Percentiles rank a stretch among this genome's conserved stretches.
These are phyloP conservation scores for Ichneumoninae sp. DNA, from an alignment of 2,888 invertebrate genomes.

Conservation along the genomic window DNA sequence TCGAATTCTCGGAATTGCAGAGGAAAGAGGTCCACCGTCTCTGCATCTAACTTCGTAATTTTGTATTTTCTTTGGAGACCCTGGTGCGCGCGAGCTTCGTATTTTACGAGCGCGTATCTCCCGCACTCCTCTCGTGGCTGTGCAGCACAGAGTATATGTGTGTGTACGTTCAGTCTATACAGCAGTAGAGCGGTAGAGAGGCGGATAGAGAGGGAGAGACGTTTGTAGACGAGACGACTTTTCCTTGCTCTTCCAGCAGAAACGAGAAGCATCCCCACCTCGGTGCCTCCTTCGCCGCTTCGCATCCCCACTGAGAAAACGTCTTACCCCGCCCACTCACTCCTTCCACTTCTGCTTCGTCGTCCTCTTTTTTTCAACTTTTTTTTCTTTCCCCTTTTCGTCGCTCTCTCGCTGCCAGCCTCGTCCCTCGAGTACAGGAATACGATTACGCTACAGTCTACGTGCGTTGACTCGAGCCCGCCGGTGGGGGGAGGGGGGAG, in stretches of 20 bases:
- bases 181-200: slow-evolving; percentile 16
- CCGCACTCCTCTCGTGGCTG: slow-evolving; percentile 57
- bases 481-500: slow-evolving; percentile 60
- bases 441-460: slow-evolving; percentile 43
- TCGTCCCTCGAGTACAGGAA: slow-evolving; percentile 33
- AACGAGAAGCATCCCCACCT: slow-evolving; percentile 62
- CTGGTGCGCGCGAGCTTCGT: slow-evolving; percentile 71
- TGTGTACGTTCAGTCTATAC: slow-evolving; percentile 20
- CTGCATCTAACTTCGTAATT: slow-evolving; percentile 78
- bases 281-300: slow-evolving; percentile 58
- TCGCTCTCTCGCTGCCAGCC: slow-evolving; percentile 29
- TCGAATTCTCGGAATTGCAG: slow-evolving; percentile 57
- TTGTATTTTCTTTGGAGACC: slow-evolving; percentile 82
- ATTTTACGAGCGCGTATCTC: slow-evolving; percentile 82
- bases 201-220: slow-evolving; percentile 29
- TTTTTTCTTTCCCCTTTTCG: slow-evolving; percentile 49
- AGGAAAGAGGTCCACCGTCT: slow-evolving; percentile 47
- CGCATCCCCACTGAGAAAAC: slow-evolving; percentile 57
- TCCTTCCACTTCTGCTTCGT: slow-evolving; percentile 59
- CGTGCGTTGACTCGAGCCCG: slow-evolving; percentile 41
- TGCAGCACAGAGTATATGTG: slow-evolving; percentile 63
- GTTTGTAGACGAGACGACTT: slow-evolving; percentile 53
- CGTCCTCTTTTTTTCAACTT: slow-evolving; percentile 48
- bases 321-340: slow-evolving; percentile 63
- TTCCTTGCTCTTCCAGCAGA: slow-evolving; percentile 58